Base-by-base conservation (phyloP, 2,888 invertebrate genomes). In the Helleia helle region DNA sequence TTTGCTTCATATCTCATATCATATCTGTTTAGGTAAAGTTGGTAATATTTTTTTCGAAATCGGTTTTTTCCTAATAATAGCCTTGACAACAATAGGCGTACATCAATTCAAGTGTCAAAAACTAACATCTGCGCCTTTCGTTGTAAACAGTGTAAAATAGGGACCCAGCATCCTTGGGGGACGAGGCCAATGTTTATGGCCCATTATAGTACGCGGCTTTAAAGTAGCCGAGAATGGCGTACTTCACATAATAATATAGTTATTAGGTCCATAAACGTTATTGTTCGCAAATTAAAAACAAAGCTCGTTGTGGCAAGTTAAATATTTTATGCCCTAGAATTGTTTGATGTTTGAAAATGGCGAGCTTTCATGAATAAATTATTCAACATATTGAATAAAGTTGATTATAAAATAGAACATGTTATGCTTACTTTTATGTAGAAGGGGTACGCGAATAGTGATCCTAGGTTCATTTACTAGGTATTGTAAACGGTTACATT, bases 41-140 rank as follows among this genome's bases (percentile, higher is more conserved):
- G 65, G 70, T 65, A 65, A n/a, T 69, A 80, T 76, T 76, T 76
- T 66, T 76, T 64, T 49, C 49, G 48, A 6, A 8, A 11, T 40
- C 17, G 15, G 12, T 30, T 31, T 40, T 40, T 24, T 30, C 48
- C 62, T 69, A 79, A 81, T 80, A 75, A 74, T 69, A 63, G 68
- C 49, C 48, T 50, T 59, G 55, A 54, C 53, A 81, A 81, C 80
- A 83, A 84, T 65, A 62, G 72, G 66, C 65, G 70, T 76, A 80
- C 83, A 84, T 84, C 81, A 83, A 84, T 80, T 76, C 69, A 55
- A 79, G 83, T 83, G 84, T 84, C 84, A 84, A 83, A 84, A 83
- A 83, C 81, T 81, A 81, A 80, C 84, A 84, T 84, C 84, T 84
- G 83, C 83, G 75, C 76, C 65, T 66, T 65, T 65, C 72, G 71